phyloP scores from a whole-genome alignment of 2,888 invertebrate genomes.

The Corbicula japonica region DNA sequence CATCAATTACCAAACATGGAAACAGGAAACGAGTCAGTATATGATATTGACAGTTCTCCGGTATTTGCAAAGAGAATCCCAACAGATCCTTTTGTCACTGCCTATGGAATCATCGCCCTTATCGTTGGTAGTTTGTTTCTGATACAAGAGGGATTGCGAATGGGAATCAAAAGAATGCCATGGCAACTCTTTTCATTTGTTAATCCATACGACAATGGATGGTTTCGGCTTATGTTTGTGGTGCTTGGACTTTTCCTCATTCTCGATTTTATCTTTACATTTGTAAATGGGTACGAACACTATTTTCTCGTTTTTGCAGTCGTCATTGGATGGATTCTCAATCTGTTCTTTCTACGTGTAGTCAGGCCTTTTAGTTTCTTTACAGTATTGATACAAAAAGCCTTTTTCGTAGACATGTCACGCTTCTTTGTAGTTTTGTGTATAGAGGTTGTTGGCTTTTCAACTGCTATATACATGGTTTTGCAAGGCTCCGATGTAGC shows the following conservation, averaged over 20 bases:
- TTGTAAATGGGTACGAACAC: background rate
- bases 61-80: background rate
- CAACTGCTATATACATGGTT: slow-evolving; percentile 1
- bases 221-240: background rate
- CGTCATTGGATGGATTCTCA: slow-evolving; percentile 2
- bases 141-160: background rate
- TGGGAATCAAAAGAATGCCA: background rate
- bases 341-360: background rate
- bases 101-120: background rate
- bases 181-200: background rate
- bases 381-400: background rate
- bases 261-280: background rate
- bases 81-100: background rate
- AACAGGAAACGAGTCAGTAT: background rate
- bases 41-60: background rate
- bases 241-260: background rate
- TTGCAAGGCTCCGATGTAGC: background rate
- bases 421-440: background rate
- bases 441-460: background rate
- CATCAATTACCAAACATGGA: slow-evolving; percentile 4
- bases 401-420: background rate
- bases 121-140: background rate
- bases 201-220: background rate
- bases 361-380: background rate
- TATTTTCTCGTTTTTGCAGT: slow-evolving; percentile 2